phyloP scores from a whole-genome alignment of 2,113 vertebrate species.

The Chrysochloris asiatica region DNA sequence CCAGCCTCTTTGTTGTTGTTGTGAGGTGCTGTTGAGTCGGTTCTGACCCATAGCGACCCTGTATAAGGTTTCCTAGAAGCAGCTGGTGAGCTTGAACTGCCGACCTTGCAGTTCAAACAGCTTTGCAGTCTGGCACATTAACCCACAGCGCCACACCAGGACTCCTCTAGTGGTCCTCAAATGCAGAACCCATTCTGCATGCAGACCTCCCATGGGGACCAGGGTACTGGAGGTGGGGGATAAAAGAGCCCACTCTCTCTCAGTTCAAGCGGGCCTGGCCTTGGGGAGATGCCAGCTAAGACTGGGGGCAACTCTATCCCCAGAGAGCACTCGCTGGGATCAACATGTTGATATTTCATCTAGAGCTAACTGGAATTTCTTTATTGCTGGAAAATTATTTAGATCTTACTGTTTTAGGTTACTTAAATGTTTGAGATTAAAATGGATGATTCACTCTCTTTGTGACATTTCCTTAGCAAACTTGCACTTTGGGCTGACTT shows the following conservation, averaged over 20 bases:
- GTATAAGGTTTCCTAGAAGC: no score
- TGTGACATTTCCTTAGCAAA: neutral
- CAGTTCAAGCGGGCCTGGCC: neutral
- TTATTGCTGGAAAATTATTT: neutral
- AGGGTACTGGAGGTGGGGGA: no score
- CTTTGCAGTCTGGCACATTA: no score
- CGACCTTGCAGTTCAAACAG: no score
- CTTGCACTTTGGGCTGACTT: neutral
- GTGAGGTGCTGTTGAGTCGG: no score
- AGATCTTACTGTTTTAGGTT: slow-evolving; percentile 31
- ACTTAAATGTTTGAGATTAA: neutral
- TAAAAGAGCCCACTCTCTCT: neutral
- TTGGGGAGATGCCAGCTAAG: neutral
- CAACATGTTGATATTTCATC: neutral
- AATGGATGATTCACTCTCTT: neutral
- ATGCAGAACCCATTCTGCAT: neutral
- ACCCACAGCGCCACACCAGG: no score
- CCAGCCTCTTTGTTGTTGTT: no score
- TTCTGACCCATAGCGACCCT: no score
- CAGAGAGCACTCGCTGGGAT: neutral
- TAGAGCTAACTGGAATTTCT: neutral
- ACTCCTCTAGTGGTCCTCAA: no score
- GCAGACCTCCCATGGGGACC: neutral
- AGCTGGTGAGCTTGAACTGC: no score
- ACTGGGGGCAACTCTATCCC: neutral